Evolutionary conservation across 2,113 vertebrate species (phyloP).

Genomic region (Heloderma charlesbogerti): DNA sequence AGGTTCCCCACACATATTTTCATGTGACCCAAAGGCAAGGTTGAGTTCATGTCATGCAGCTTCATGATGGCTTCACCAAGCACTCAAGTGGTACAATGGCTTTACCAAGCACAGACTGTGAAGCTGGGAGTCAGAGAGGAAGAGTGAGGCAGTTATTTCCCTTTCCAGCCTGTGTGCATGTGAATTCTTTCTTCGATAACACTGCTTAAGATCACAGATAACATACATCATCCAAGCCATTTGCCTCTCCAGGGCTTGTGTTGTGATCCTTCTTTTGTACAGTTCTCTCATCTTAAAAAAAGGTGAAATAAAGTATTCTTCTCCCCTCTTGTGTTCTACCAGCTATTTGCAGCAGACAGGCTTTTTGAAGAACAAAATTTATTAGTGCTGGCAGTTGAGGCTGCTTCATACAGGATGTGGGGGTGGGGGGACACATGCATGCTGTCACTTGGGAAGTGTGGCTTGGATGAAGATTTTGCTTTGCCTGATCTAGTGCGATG

Average conservation of each 20-base stretch:
- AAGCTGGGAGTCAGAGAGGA: not conserved
- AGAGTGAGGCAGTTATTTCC: not conserved
- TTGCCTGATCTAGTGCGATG: not conserved
- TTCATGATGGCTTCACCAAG: rapidly evolving
- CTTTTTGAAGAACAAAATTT: rapidly evolving
- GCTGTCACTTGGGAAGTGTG: not conserved
- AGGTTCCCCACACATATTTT: no score
- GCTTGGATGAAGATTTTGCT: not conserved
- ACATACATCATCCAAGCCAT: conserved; percentile 36
- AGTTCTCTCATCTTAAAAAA: not conserved
- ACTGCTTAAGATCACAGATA: not conserved
- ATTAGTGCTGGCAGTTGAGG: rapidly evolving
- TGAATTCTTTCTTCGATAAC: conserved; percentile 44
- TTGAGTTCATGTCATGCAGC: not conserved
- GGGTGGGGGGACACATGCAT: not conserved
- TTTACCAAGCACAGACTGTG: not conserved
- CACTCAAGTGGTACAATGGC: not conserved
- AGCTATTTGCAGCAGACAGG: rapidly evolving
- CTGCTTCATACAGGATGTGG: not conserved
- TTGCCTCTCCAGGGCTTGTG: conserved; percentile 1
- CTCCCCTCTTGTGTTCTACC: rapidly evolving
- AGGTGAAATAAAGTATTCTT: rapidly evolving
- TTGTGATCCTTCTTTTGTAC: conserved; percentile 1
- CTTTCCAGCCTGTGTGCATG: not conserved
- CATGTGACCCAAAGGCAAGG: not conserved